Percentiles rank a stretch among this genome's conserved stretches.
phyloP scores from a whole-genome alignment of 1,140 invertebrate species.

The Radopholus similis region DNA sequence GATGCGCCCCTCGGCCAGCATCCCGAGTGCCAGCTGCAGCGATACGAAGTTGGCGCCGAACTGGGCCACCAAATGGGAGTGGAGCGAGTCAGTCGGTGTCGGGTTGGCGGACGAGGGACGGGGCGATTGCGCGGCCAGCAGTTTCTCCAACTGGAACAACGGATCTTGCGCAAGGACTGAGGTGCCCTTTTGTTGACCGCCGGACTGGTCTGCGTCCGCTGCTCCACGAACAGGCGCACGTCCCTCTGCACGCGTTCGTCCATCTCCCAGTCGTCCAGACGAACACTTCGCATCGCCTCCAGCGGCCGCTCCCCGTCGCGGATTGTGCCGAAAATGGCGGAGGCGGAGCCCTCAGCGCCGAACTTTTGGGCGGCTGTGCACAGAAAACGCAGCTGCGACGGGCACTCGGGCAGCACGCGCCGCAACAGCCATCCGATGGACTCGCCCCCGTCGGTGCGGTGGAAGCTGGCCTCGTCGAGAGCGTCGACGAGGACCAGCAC shows the following conservation, averaged over 20 bases:
- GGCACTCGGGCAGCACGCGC: constrained; percentile 11
- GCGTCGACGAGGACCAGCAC: constrained; percentile 29
- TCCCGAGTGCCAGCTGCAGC: constrained; percentile 83
- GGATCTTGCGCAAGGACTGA: background rate
- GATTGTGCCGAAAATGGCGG: background rate
- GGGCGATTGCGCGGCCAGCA: constrained; percentile 53
- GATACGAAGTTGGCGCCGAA: constrained; percentile 85
- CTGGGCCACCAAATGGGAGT: constrained; percentile 75
- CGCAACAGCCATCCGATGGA: constrained; percentile 39
- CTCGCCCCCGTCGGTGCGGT: constrained; percentile 41
- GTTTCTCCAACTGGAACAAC: constrained; percentile 70
- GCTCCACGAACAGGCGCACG: constrained; percentile 74
- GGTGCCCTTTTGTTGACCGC: background rate
- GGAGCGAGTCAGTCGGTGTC: constrained; percentile 66
- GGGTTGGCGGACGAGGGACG: constrained; percentile 51
- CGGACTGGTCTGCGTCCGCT: constrained; percentile 74
- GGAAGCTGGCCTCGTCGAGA: constrained; percentile 40
- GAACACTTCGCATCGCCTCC: constrained; percentile 10
- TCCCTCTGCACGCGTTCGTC: constrained; percentile 43
- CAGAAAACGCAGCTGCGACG: constrained; percentile 30
- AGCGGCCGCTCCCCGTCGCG: background rate
- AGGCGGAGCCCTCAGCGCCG: background rate
- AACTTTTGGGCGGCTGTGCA: constrained; percentile 14
- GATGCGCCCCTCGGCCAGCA: constrained; percentile 84
- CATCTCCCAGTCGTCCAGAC: constrained; percentile 40